Evolutionary conservation across 2,888 invertebrate genomes (phyloP).

Genomic region (Tryphoninae sp.): DNA sequence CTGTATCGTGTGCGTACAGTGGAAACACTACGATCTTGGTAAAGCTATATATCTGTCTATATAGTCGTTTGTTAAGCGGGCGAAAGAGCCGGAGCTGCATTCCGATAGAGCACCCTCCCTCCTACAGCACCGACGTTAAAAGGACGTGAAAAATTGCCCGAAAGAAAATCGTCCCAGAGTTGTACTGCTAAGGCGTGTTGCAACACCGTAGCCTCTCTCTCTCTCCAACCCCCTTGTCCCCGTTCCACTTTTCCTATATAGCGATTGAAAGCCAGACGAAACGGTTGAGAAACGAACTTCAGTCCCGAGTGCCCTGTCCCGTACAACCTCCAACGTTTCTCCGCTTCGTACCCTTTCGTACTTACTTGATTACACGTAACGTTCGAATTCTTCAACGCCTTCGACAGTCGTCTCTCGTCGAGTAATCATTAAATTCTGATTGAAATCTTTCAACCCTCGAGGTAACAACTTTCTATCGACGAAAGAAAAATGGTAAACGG

Average conservation of each 20-base stretch:
- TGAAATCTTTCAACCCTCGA: constrained; percentile 1
- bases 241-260: constrained; percentile 6
- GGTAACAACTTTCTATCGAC: not conserved
- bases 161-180: constrained; percentile 23
- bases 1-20: not conserved
- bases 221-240: not conserved
- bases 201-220: constrained; percentile 7
- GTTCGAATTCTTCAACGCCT: not conserved
- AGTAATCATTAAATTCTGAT: constrained; percentile 28
- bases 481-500: constrained; percentile 8
- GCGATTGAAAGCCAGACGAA: constrained; percentile 8
- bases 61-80: constrained; percentile 23
- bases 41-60: constrained; percentile 17
- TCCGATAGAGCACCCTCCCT: constrained; percentile 27
- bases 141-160: constrained; percentile 45
- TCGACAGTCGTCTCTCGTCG: constrained; percentile 2
- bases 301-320: constrained; percentile 9
- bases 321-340: constrained; percentile 7
- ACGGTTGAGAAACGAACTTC: not conserved
- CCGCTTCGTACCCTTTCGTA: not conserved
- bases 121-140: constrained; percentile 36
- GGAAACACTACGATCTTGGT: not conserved
- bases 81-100: constrained; percentile 10
- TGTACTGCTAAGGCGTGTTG: constrained; percentile 12
- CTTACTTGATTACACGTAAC: not conserved